Evolutionary conservation across 2,888 invertebrate genomes (phyloP).

Genomic region (Hydrotaea diabolus): DNA sequence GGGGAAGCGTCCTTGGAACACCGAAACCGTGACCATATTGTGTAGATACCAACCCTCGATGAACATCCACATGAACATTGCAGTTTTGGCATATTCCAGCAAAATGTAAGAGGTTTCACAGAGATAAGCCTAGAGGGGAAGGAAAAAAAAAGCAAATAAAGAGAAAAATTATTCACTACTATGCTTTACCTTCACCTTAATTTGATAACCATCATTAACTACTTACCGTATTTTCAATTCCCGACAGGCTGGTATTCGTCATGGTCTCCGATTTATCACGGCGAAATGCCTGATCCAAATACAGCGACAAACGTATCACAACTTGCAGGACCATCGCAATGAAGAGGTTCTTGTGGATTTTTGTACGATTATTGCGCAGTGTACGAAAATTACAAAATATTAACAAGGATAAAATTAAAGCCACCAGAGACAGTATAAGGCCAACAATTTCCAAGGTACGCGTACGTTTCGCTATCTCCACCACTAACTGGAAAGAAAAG

Average conservation of each 20-base stretch:
- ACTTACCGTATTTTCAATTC: constrained; percentile 87
- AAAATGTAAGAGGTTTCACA: constrained; percentile 90
- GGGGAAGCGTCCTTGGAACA: constrained; percentile 84
- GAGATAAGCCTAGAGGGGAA: constrained; percentile 84
- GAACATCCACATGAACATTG: constrained; percentile 98
- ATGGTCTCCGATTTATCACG: constrained; percentile 74
- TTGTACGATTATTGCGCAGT: constrained; percentile 90
- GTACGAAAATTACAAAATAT: constrained; percentile 92
- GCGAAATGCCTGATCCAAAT: constrained; percentile 87
- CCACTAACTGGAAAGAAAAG: constrained; percentile 82
- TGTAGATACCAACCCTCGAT: constrained; percentile 95
- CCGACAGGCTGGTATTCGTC: constrained; percentile 79
- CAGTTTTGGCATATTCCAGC: constrained; percentile 93
- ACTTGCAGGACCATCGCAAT: constrained; percentile 90
- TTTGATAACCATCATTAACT: too few relatives aligned
- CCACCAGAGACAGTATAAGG: constrained; percentile 88
- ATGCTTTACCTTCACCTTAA: too few relatives aligned
- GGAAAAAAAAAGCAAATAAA: too few relatives aligned
- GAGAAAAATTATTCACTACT: too few relatives aligned
- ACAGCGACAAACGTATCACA: constrained; percentile 86
- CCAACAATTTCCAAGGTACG: constrained; percentile 92
- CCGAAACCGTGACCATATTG: constrained; percentile 89
- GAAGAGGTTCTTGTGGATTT: constrained; percentile 93
- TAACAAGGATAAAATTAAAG: constrained; percentile 87
- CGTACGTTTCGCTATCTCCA: constrained; percentile 87